Evolutionary conservation across 2,888 invertebrate species (phyloP), one percentile per base, ranked within the genome.

Genomic region (Macropis europaea): DNA sequence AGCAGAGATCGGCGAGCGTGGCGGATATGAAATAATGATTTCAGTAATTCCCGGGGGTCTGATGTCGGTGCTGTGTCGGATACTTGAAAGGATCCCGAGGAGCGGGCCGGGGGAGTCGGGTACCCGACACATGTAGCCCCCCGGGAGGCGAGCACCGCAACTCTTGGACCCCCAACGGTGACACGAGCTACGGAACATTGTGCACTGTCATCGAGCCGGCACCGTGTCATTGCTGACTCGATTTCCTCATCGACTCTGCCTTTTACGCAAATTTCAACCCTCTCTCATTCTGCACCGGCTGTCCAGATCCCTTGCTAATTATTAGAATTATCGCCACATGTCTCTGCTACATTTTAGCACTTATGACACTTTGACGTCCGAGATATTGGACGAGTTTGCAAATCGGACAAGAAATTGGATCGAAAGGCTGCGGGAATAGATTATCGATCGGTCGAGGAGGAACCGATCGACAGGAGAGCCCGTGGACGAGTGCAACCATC

Each of bases 101-200:
- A 57, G 30, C 40, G 66, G 61, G 47, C 42, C 26, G 38, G 38
- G 56, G 48, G 42, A 22, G 74, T 59, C 77, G 83, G 83, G 83
- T 81, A 82, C 77, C 82, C 82, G 84, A 87, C 88, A 88, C 86
- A 88, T 86, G 86, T 85, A 85, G 78, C 74, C 84, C 84, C 84
- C 82, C 81, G 77, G 86, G 86, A 85, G 86, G 85, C 75, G 82
- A 54, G 69, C 73, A 62, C 77, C 80, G 84, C 82, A 76, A 79
- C 76, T 79, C 73, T 62, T 32, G 73, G 86, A 86, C 86, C 86
- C 85, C 86, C 86, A 84, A 86, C 81, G 80, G 86, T 77, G 86
- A 68, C 79, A 71, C 79, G 76, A 74, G 81, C 84, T 75, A 75
- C 78, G 80, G 62, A 60, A 80, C 84, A 87, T 87, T 88, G 85